Conservation (phyloP, 1,140 invertebrate species). For the Drosophila athabasca region DNA sequence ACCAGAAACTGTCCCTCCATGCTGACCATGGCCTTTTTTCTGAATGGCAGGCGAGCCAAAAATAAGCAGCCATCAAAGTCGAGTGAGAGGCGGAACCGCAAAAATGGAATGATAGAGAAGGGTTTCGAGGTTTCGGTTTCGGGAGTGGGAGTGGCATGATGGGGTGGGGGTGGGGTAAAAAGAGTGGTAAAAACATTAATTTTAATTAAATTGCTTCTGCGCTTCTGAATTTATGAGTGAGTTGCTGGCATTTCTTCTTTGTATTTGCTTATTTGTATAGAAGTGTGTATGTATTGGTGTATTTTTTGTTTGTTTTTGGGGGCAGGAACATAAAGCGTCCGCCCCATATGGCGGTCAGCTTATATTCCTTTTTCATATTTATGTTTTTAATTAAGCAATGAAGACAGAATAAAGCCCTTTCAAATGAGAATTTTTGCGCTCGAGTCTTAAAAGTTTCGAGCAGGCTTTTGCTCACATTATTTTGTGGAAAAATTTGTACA, state of each 20-base stretch:
- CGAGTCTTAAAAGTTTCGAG: conserved; percentile 7
- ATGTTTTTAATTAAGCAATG: conserved; percentile 66
- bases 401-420: conserved; percentile 36
- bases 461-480: not conserved
- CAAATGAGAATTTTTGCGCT: conserved; percentile 32
- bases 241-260: conserved; percentile 37
- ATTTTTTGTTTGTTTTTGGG: conserved; percentile 22
- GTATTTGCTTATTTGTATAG: conserved; percentile 1
- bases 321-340: conserved; percentile 30
- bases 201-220: conserved; percentile 80
- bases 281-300: conserved; percentile 11
- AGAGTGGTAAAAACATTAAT: conserved; percentile 73
- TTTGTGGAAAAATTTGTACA: not conserved
- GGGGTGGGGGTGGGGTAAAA: conserved; percentile 6
- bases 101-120: conserved; percentile 38
- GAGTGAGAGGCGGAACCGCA: conserved; percentile 35
- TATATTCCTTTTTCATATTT: conserved; percentile 48
- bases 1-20: conserved; percentile 98
- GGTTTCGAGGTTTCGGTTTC: conserved; percentile 26
- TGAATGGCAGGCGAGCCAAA: conserved; percentile 80
- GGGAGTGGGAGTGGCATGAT: conserved; percentile 14
- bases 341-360: conserved; percentile 52
- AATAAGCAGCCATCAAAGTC: conserved; percentile 58
- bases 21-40: conserved; percentile 94
- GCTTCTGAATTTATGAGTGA: conserved; percentile 58